Base-by-base conservation (phyloP, 2,888 invertebrate species). In the Fragum whitleyi region DNA sequence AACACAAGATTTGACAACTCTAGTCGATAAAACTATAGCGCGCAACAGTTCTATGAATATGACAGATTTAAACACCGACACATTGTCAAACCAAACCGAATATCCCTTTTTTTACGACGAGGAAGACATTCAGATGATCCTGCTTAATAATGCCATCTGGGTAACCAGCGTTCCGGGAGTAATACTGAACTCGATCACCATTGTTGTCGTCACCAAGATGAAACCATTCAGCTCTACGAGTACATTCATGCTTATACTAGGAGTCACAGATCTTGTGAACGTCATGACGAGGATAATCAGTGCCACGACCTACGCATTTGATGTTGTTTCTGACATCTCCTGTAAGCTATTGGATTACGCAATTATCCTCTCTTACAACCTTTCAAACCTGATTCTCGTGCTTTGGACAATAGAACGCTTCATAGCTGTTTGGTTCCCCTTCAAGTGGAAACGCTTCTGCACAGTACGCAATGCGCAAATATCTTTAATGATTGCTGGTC, bases 371-470 rank as follows among this genome's bases (percentile, higher is more conserved):
- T 19, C 32, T 9, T 32, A 32, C 62, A 62, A 29, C 36, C 69
- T 47, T 61, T 78, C 77, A 6, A 78, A 78, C 36, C 14, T 51
- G 5, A 73, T 69, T 23, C 26, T 78, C 0, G 36, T 68, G 9
- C 26, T 28, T 3, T 78, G 77, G 77, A 73, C 77, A 26, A 23
- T 73, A 1, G 77, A 78, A 53, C 42, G 77, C 6, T 68, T 78
- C 39, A 69, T 73, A 26, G 77, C 77, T 2, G 77, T 78, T 2
- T 47, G 67, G 36, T 73, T 73, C 47, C 77, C 77, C 7, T 57
- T 73, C 19, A 73, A 69, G 26, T 61, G 67, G 6, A 32, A 23
- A 2, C 19, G 28, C 2, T 73, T 47, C 67, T 73, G 72, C 36
- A 72, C 73, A 1, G 16, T 59, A 14, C 59, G 23, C 26, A 55